A percentile compares a stretch with the other conserved stretches of the same genome.
These are phyloP conservation scores for Aphelinus certus DNA, from an alignment of 1,140 invertebrate species.

Conservation along the genomic window DNA sequence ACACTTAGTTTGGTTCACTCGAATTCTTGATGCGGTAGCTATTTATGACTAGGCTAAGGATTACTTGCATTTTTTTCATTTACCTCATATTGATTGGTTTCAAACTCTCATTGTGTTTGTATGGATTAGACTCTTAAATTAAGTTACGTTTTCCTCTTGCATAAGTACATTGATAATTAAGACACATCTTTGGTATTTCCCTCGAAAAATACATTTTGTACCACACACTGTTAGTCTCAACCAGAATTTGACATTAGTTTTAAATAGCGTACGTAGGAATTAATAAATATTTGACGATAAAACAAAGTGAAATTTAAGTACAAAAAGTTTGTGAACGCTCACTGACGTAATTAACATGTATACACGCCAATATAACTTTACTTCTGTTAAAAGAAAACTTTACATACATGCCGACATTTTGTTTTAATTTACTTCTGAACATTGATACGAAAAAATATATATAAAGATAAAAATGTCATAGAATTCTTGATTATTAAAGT, in stretches of 20 bases:
- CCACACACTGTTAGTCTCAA: conserved; percentile 14
- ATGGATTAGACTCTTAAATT: conserved; percentile 48
- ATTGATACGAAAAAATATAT: neutral
- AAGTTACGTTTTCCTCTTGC: conserved; percentile 48
- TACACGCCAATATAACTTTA: conserved; percentile 22
- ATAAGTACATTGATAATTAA: conserved; percentile 58
- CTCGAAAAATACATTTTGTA: conserved; percentile 44
- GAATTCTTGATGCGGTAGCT: conserved; percentile 23
- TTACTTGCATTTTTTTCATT: conserved; percentile 26
- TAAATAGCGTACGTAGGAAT: conserved; percentile 14
- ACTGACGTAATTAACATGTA: conserved; percentile 33
- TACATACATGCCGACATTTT: neutral
- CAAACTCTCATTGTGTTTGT: conserved; percentile 43
- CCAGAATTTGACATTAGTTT: conserved; percentile 15
- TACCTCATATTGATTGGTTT: conserved; percentile 37
- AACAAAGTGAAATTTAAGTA: conserved; percentile 37
- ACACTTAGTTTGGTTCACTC: conserved; percentile 13
- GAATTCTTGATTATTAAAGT: neutral
- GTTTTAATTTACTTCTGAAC: conserved; percentile 21
- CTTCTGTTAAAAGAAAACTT: conserved; percentile 18
- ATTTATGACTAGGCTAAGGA: conserved; percentile 57
- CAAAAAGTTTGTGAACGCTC: conserved; percentile 22
- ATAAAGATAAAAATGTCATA: neutral
- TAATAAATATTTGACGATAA: conserved; percentile 14
- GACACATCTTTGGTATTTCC: conserved; percentile 58